These are phyloP conservation scores for Boulengeromyrus knoepffleri DNA, from an alignment of 2,113 vertebrate genomes.

Conservation along the genomic window DNA sequence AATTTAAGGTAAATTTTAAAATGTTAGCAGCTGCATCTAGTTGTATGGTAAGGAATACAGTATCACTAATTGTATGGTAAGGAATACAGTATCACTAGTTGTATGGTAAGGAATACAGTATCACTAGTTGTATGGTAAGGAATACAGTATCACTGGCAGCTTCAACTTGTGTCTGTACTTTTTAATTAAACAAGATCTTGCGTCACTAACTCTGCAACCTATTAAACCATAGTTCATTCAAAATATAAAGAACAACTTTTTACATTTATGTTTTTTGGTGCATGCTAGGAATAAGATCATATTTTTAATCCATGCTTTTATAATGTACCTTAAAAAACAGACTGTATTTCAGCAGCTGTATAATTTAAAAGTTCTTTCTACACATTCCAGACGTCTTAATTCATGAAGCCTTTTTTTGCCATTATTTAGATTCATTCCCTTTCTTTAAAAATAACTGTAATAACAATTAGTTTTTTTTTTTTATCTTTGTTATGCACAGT, in stretches of 20 bases:
- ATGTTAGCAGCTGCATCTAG: not conserved
- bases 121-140: not conserved
- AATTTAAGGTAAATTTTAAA: not conserved
- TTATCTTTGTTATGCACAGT: not conserved
- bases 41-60: not conserved
- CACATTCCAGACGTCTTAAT: not conserved
- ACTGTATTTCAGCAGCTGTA: not conserved
- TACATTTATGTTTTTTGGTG: not conserved
- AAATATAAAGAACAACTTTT: not conserved
- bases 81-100: not conserved
- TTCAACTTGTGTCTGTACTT: not conserved
- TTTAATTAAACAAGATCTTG: not conserved
- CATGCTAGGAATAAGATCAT: not conserved
- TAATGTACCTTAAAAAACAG: not conserved
- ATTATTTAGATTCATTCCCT: not conserved
- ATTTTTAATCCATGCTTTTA: not conserved
- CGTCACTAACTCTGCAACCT: not conserved
- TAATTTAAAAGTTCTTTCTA: not conserved
- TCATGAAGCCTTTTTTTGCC: not conserved
- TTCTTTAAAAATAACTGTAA: not conserved
- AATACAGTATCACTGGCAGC: not conserved
- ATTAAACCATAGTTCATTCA: not conserved
- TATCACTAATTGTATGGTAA: not conserved
- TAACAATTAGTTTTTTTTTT: not conserved
- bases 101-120: no score